Evolutionary conservation across 2,113 vertebrate species (phyloP).

Genomic region (Anolis sagrei): DNA sequence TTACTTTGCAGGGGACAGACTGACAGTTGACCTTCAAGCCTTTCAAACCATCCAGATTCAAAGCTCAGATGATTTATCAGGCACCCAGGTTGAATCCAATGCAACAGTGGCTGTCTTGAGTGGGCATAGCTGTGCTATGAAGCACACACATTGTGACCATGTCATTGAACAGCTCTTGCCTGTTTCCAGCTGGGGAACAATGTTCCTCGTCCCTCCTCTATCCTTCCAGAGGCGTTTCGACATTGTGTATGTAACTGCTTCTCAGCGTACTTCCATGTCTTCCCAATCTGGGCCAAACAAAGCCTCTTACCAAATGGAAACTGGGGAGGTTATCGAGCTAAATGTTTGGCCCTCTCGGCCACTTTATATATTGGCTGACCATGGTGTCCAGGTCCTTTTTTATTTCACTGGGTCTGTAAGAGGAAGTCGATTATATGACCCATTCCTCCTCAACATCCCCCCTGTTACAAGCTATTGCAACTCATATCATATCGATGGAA

Average conservation of each 20-base stretch:
- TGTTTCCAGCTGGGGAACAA: constrained; percentile 72
- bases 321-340: background rate
- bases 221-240: constrained; percentile 47
- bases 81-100: constrained; percentile 67
- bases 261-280: background rate
- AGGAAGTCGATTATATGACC: constrained; percentile 47
- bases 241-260: background rate
- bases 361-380: constrained; percentile 4
- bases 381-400: constrained; percentile 9
- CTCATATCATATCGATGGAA: constrained; percentile 68
- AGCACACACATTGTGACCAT: constrained; percentile 75
- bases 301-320: background rate
- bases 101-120: constrained; percentile 74
- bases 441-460: constrained; percentile 73
- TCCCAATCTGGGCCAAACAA: background rate
- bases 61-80: constrained; percentile 64
- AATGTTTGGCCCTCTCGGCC: background rate
- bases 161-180: constrained; percentile 81
- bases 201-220: constrained; percentile 71
- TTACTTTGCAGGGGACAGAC: constrained; percentile 24
- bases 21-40: constrained; percentile 64
- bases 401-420: constrained; percentile 50
- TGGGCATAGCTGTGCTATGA: constrained; percentile 74
- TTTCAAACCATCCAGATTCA: constrained; percentile 75
- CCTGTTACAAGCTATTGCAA: constrained; percentile 66